Percentiles rank a stretch among this genome's conserved stretches.
phyloP scores from a whole-genome alignment of 2,797 vertebrate genomes.

The Pangasius sanitwongsei region DNA sequence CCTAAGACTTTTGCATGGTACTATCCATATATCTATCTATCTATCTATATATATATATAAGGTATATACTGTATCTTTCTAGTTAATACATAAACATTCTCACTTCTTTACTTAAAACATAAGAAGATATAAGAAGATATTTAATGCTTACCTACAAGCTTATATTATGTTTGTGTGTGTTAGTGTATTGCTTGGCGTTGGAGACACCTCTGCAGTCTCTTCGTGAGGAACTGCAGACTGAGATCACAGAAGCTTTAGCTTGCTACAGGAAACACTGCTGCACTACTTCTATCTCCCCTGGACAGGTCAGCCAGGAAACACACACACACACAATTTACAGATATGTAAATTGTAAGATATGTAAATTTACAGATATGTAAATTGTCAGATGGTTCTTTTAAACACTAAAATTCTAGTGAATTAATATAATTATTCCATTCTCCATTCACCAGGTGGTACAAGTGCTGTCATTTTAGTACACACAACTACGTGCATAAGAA shows the following conservation, averaged over 20 bases:
- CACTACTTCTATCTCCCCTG: constrained; percentile 70
- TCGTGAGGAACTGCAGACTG: constrained; percentile 75
- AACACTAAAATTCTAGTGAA: background rate
- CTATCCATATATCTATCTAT: too few species aligned
- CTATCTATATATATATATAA: too few species aligned
- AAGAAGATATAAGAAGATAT: background rate
- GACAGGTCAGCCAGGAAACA: constrained; percentile 67
- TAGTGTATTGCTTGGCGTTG: constrained; percentile 74
- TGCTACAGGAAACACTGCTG: constrained; percentile 79
- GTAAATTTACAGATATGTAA: background rate
- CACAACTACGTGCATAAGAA: background rate
- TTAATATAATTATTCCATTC: background rate
- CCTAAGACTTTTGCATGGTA: too few species aligned
- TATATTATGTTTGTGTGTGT: background rate
- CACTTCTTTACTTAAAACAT: background rate
- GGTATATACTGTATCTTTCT: too few species aligned
- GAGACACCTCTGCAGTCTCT: constrained; percentile 76
- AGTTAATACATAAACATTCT: background rate
- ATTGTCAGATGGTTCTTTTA: background rate
- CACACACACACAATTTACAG: background rate
- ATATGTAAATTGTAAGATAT: too few species aligned
- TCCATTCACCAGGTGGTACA: background rate
- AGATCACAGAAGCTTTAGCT: constrained; percentile 71
- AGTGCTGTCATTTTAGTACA: background rate
- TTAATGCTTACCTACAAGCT: background rate